Base-by-base conservation (phyloP, 2,888 invertebrate species). In the Microchrysa polita region DNA sequence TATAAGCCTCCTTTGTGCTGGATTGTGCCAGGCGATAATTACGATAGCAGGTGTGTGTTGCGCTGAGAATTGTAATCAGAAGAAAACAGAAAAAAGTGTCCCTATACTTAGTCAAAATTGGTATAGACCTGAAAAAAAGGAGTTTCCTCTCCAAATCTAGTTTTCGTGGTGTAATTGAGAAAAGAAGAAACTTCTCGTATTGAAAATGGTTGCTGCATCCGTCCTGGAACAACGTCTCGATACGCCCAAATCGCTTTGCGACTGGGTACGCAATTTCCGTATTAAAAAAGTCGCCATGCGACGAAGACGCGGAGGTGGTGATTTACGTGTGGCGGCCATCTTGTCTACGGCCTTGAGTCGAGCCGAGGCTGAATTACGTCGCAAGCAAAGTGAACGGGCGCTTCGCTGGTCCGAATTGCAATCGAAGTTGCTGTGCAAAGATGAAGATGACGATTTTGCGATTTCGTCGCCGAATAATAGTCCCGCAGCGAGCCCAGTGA, bases 261-360 rank as follows among this genome's bases (percentile, higher is more conserved):
- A 87, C 79, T 89, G 89, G 89, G 89, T 89, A 74, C 85, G 83
- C 59, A 84, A 86, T 82, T 86, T 89, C 74, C 87, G 87, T 77
- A 79, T 83, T 73, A 89, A 89, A 81, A 88, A 87, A 80, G 80
- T 83, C 12, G 79, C 82, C 80, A 83, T 84, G 83, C 83, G 82
- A 79, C 85, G 86, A 74, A 86, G 86, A 78, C 80, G 85, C 67
- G 85, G 84, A 74, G 86, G 86, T 74, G 86, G 86, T 74, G 86
- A 86, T 77, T 83, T 89, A 52, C 86, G 89, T 40, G 84, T 89
- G 53, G 87, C 88, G 79, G 89, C 89, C 60, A 86, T 90, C 77
- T 82, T 90, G 74, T 83, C 87, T 9, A 85, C 85, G 73, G 87
- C 89, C 7, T 80, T 90, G 9, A 77, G 79, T 34, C 85, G 83